Percentiles rank a stretch among this genome's conserved stretches.
Conservation (phyloP, 2,888 invertebrate species). For the Acrobasis consociella region DNA sequence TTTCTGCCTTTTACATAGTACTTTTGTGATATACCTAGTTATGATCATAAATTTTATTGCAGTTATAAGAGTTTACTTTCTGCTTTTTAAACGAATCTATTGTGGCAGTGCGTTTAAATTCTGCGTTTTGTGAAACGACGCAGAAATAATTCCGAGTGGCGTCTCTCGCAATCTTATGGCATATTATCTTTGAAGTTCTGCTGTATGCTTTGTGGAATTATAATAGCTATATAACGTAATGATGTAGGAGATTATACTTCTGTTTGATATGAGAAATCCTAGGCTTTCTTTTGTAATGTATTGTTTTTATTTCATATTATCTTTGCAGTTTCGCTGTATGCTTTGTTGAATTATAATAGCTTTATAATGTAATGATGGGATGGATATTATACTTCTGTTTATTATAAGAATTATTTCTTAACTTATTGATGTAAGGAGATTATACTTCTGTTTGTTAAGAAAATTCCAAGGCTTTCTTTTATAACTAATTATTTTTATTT, state of each 20-base stretch:
- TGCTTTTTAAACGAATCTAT: not conserved
- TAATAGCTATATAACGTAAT: slow-evolving; percentile 1
- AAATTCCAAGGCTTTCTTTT: too few relatives aligned
- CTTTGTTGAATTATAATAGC: slow-evolving; percentile 3
- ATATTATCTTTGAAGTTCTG: slow-evolving; percentile 9
- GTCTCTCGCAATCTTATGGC: slow-evolving; percentile 2
- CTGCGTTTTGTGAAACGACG: slow-evolving; percentile 15
- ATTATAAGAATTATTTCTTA: not conserved
- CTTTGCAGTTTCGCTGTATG: slow-evolving; percentile 5
- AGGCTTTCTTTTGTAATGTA: not conserved
- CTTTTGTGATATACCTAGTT: too few relatives aligned
- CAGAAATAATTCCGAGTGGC: slow-evolving; percentile 10
- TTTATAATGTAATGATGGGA: not conserved
- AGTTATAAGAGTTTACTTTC: not conserved
- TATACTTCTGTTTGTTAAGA: too few relatives aligned
- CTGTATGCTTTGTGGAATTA: slow-evolving; percentile 3
- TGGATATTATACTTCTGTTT: not conserved
- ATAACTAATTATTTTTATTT: too few relatives aligned
- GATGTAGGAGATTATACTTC: not conserved
- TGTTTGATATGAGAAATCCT: not conserved
- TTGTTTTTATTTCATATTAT: not conserved
- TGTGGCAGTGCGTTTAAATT: slow-evolving; percentile 11
- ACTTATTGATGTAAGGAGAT: too few relatives aligned
- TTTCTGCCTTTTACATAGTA: too few relatives aligned
- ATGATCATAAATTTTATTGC: too few relatives aligned